Percentiles rank a stretch among this genome's conserved stretches.
phyloP scores from a whole-genome alignment of 2,797 vertebrate genomes.

The Phrynocephalus forsythii region DNA sequence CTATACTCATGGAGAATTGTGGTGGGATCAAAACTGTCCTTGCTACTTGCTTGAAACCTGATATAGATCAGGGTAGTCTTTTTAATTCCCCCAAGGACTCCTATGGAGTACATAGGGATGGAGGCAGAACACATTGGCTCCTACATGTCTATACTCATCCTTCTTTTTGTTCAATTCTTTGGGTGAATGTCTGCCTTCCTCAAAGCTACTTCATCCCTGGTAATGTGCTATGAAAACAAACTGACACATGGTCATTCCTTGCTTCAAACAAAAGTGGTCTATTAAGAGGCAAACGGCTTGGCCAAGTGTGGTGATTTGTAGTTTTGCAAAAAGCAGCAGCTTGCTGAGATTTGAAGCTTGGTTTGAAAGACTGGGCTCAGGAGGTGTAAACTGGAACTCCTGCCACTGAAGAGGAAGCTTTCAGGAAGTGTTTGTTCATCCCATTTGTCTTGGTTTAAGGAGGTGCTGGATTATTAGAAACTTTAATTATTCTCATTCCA shows the following conservation, averaged over 20 bases:
- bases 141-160: too few relatives aligned
- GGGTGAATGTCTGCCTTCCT: background rate
- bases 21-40: too few relatives aligned
- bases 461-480: slow-evolving; percentile 70
- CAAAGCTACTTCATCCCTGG: background rate
- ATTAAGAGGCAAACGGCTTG: slow-evolving; percentile 14
- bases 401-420: slow-evolving; percentile 36
- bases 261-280: background rate
- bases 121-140: too few relatives aligned
- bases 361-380: slow-evolving; percentile 9
- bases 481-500: slow-evolving; percentile 69
- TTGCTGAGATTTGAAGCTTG: slow-evolving; percentile 34
- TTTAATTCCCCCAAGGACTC: too few relatives aligned
- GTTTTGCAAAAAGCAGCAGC: background rate
- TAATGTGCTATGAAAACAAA: background rate
- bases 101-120: too few relatives aligned
- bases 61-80: too few relatives aligned
- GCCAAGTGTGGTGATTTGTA: background rate
- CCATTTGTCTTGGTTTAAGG: slow-evolving; percentile 62
- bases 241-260: background rate
- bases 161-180: background rate
- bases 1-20: too few relatives aligned
- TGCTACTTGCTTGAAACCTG: too few relatives aligned
- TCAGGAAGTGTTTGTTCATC: slow-evolving; percentile 53
- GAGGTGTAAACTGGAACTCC: slow-evolving; percentile 33